Base-by-base conservation (phyloP, 92 coral and sea anemone genomes). In the Scolanthus callimorphus region DNA sequence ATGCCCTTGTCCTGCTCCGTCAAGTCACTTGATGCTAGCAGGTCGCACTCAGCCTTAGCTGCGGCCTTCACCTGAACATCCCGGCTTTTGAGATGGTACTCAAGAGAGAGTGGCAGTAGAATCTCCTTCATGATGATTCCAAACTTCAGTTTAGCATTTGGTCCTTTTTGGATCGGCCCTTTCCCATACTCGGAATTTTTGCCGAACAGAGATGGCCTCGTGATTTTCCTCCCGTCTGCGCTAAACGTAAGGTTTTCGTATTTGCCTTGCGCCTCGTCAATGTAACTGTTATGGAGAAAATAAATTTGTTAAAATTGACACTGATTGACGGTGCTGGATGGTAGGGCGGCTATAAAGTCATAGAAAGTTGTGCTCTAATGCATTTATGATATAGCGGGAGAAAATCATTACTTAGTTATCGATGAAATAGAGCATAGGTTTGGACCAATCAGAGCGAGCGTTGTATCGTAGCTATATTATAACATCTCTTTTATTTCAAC, bases 11-110 rank as follows among this genome's bases (percentile, higher is more conserved):
- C 6, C 15, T 34, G 41, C 15, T 6, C 41, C 41, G 6, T 34
- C 15, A 15, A 6, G 41, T 34, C 41, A 34, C 15, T 34, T 6
- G 41, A 34, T 6, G 8, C 41, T 15, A 34, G 41, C 15, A 6
- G 8, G 8, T 34, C 41, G 52, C 52, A 46, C 17, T 46, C 52
- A 19, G 8, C 11, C 12, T 11, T 21, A 4, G 52, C 52, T 4
- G 52, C 17, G 12, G 8, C 52, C 4, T 9, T 11, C 23, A 46
- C 52, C 22, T 46, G 19, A 4, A 46, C 4, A 46, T 9, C 11
- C 23, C 52, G 12, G 52, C 52, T 46, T 46, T 21, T 46, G 11
- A 46, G 8, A 20, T 46, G 52, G 52, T 46, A 20, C 52, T 19
- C 52, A 9, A 46, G 17, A 4, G 17, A 9, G 17, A 46, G 52